Base-by-base conservation (phyloP, 2,113 vertebrate genomes). In the Labeo catla region DNA sequence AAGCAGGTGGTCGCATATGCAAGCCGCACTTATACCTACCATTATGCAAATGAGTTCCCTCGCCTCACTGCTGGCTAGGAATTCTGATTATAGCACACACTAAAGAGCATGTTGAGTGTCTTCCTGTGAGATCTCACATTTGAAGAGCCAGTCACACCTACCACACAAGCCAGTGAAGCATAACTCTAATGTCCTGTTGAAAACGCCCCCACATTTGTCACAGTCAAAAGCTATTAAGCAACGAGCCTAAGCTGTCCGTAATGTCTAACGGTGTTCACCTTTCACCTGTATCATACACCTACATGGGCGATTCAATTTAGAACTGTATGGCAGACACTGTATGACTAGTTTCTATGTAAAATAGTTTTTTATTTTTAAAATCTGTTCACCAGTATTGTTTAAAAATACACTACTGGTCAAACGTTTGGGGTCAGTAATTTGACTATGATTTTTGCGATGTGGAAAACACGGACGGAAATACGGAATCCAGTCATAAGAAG, bases 61-160 rank as follows among this genome's bases (percentile, higher is more conserved):
- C 8, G 45, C 4, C 79, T 81, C 45, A 2, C 79, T 50, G 45
- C n/a, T 81, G 39, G 61, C 79, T 66, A 81, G 43, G 19, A 21
- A 50, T 15, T 49, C 21, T 68, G 19, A 85, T 65, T 66, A 45
- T n/a, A 57, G 61, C 34, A 68, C 21, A 68, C 61, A 15, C 4
- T 63, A 79, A 52, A 49, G 0, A 4, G 49, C 52, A 15, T 78
- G 52, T 43, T 81, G 87, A 88, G 10, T 63, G 79, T 61, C 3
- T 79, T 76, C 57, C 50, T 77, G 45, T 63, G 76, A 88, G 50
- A 81, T 77, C 81, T 72, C 68, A 82, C 70, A 72, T 85, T 78
- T 65, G 39, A 88, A 79, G 52, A 57, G 73, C 36, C 78, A 72
- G 76, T 83, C 43, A 39, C 84, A 88, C 72, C 78, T 77, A 85